phyloP scores from a whole-genome alignment of 2,797 vertebrate species.

The Squalus acanthias region DNA sequence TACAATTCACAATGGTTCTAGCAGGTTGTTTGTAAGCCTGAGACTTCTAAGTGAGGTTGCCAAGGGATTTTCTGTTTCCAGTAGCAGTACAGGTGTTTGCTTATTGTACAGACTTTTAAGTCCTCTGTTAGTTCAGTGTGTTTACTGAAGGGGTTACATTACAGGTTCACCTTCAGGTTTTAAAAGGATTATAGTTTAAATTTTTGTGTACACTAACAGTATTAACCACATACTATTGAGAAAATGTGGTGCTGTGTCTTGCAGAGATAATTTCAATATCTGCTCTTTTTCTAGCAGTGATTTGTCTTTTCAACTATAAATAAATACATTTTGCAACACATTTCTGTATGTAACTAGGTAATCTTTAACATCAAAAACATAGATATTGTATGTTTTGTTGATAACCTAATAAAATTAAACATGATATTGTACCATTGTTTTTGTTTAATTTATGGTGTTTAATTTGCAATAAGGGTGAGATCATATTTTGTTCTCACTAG shows the following conservation, averaged over 20 bases:
- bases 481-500: background rate
- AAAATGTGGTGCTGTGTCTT: constrained; percentile 8
- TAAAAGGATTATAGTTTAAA: constrained; percentile 12
- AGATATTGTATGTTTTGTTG: constrained; percentile 4
- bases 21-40: background rate
- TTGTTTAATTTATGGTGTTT: constrained; percentile 14
- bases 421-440: background rate
- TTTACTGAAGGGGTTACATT: constrained; percentile 2
- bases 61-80: constrained; percentile 1
- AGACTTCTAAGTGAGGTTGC: background rate
- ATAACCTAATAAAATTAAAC: background rate
- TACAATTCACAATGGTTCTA: background rate
- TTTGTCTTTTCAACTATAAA: constrained; percentile 15
- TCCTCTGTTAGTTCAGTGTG: background rate
- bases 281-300: background rate
- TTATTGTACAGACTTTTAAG: constrained; percentile 10
- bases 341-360: background rate
- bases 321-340: background rate
- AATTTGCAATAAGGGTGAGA: background rate
- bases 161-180: background rate
- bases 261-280: constrained; percentile 12
- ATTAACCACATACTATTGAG: background rate
- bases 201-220: constrained; percentile 6
- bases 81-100: background rate
- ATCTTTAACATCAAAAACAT: constrained; percentile 19